A percentile compares a stretch with the other conserved stretches of the same genome.
These are phyloP conservation scores for Urocyon cinereoargenteus DNA, from an alignment of 2,797 vertebrate species.

Conservation along the genomic window DNA sequence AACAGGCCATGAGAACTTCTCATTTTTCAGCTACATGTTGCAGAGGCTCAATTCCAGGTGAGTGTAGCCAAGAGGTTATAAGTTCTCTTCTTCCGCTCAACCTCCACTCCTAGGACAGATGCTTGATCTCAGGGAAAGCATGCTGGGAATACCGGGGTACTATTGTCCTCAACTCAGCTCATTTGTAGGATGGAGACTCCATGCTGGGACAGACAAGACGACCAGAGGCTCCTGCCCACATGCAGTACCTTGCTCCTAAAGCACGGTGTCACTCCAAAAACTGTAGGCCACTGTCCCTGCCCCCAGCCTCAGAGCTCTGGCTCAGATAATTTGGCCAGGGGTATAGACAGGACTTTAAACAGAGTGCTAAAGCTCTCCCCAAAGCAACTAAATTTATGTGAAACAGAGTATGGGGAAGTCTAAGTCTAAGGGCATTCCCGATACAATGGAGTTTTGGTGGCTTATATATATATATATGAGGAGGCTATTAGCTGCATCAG, in stretches of 20 bases:
- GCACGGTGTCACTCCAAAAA: background rate
- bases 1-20: no score
- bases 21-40: background rate
- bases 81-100: background rate
- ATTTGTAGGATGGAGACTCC: background rate
- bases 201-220: background rate
- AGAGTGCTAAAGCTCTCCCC: background rate
- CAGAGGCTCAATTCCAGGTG: background rate
- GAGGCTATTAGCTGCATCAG: background rate
- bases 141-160: accelerated
- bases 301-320: background rate
- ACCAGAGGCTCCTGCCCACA: background rate
- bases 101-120: background rate
- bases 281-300: background rate
- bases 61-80: background rate
- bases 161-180: background rate
- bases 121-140: background rate
- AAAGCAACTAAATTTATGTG: background rate
- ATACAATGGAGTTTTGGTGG: background rate
- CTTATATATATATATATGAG: no score
- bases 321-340: background rate
- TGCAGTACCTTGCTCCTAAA: background rate
- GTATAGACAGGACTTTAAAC: background rate
- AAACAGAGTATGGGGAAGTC: background rate
- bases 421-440: background rate